phyloP scores from a whole-genome alignment of 2,113 vertebrate species.

The Morone saxatilis region DNA sequence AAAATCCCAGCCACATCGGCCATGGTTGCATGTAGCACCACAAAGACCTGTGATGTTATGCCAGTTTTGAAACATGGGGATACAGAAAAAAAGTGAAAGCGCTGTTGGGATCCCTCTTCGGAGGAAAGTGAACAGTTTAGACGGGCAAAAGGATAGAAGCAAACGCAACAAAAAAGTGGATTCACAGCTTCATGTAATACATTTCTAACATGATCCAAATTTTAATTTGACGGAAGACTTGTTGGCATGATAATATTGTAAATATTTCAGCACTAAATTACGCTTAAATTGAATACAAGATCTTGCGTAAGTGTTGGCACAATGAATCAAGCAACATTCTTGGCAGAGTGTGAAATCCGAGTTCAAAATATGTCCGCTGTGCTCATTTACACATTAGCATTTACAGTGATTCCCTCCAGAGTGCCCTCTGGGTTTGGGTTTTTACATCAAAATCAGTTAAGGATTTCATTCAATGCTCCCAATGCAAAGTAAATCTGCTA shows the following conservation, averaged over 20 bases:
- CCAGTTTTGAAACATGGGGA: background rate
- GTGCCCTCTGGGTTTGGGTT: constrained; percentile 40
- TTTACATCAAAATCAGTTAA: constrained; percentile 63
- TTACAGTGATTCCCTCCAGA: constrained; percentile 56
- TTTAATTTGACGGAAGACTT: constrained; percentile 19
- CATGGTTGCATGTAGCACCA: background rate
- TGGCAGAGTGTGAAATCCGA: constrained; percentile 35
- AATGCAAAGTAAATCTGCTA: constrained; percentile 42
- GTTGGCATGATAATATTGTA: background rate
- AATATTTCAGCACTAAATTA: constrained; percentile 22
- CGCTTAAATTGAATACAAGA: constrained; percentile 24
- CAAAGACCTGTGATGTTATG: background rate
- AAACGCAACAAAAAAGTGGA: background rate
- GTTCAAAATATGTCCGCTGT: constrained; percentile 39
- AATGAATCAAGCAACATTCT: constrained; percentile 31
- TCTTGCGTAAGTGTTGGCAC: constrained; percentile 11
- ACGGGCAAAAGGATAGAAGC: background rate
- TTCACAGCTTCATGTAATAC: constrained; percentile 2
- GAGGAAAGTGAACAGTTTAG: background rate
- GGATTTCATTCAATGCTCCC: constrained; percentile 42
- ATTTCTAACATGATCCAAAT: background rate
- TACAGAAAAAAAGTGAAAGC: background rate
- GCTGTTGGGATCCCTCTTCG: background rate
- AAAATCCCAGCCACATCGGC: constrained; percentile 23
- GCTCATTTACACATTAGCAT: constrained; percentile 56